Percentiles rank a stretch among this genome's conserved stretches.
Conservation (phyloP, 2,797 vertebrate genomes). For the Echiichthys vipera region DNA sequence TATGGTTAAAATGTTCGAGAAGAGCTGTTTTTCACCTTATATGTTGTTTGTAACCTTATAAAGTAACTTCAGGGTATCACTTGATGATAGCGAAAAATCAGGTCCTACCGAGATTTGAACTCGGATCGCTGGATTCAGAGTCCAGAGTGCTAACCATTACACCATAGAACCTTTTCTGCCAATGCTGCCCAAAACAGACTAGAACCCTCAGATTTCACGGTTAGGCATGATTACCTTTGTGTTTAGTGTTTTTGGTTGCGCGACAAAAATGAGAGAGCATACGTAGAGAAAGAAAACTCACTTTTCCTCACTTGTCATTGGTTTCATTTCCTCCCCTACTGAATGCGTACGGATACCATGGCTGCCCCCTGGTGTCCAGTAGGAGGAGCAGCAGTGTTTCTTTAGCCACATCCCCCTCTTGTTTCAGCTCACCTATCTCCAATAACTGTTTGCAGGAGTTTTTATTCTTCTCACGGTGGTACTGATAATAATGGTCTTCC, state of each 20-base stretch:
- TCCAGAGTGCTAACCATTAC: constrained; percentile 71
- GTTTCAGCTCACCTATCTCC: neutral
- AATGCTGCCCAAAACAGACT: too few relatives aligned
- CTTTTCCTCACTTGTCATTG: neutral
- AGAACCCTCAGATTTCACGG: too few relatives aligned
- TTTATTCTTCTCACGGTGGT: neutral
- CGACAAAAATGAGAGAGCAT: neutral
- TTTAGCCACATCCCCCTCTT: neutral
- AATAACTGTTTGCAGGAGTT: neutral
- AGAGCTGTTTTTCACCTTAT: too few relatives aligned
- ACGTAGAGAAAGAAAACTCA: neutral
- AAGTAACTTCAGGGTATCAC: too few relatives aligned
- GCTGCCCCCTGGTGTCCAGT: constrained; percentile 24
- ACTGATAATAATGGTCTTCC: neutral
- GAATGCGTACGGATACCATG: accelerated
- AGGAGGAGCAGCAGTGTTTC: neutral
- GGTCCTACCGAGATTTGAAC: constrained; percentile 73
- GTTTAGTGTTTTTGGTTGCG: neutral
- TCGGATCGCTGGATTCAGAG: constrained; percentile 69
- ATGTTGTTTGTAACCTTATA: too few relatives aligned
- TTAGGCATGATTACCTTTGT: too few relatives aligned
- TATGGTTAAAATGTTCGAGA: too few relatives aligned
- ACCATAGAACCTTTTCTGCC: constrained; percentile 63
- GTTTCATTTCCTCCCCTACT: neutral
- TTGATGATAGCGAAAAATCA: neutral